Base-by-base conservation (phyloP, 2,888 invertebrate genomes). In the Hesperia comma region DNA sequence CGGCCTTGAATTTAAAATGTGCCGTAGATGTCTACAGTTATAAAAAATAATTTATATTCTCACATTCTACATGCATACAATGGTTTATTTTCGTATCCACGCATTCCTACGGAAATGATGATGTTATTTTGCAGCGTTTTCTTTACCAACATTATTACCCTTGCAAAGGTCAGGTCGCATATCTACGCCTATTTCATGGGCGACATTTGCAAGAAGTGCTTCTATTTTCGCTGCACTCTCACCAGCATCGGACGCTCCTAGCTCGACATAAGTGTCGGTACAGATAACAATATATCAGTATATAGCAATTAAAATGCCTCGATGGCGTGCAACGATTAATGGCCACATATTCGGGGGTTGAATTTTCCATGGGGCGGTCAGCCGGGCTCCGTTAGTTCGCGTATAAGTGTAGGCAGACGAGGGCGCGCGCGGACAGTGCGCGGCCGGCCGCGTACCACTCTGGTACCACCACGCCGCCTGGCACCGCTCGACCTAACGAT, bases 351-450 rank as follows among this genome's bases (percentile, higher is more conserved):
- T 84, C 76, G 80, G 88, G 89, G 88, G 86, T 85, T 86, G 84
- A 83, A 86, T 85, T 81, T 82, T 78, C 77, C 82, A 87, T 83
- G 82, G 88, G 87, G 86, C 84, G 86, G 88, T 80, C 85, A 84
- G 76, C 72, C 76, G 72, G 77, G 74, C 78, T 79, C 80, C 81
- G 84, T 82, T 82, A 82, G 76, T 79, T 66, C 74, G 77, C 72
- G 81, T 90, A 89, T 90, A 90, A 88, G 88, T 84, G 86, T 80
- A 73, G 85, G 85, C 76, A 73, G 82, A 72, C 76, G 77, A 72
- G 77, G 76, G 80, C 71, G 77, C 82, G 83, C 79, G 79, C 85
- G 90, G 89, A 83, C 91, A 91, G 91, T 92, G 83, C 82, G 83
- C 89, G 87, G 82, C 82, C 88, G 87, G 87, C 87, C 86, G 90